phyloP scores from a whole-genome alignment of 2,113 vertebrate genomes.

The Actinemys pallida region DNA sequence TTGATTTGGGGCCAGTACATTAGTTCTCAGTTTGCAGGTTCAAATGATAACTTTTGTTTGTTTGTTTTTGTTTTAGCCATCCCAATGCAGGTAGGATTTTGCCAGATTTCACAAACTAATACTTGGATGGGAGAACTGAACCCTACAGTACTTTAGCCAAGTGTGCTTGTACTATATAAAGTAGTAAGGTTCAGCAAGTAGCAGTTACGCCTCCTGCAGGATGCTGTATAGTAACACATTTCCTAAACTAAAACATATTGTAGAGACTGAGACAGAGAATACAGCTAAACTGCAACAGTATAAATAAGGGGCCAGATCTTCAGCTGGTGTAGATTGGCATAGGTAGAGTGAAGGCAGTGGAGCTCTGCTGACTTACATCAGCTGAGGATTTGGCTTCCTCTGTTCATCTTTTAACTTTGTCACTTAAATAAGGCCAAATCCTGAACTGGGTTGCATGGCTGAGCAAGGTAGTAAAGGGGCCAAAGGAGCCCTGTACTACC shows the following conservation, averaged over 20 bases:
- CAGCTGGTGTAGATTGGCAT: neutral
- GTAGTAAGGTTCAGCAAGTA: neutral
- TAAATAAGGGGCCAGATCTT: neutral
- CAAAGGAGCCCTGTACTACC: neutral
- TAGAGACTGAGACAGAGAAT: neutral
- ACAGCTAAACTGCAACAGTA: neutral
- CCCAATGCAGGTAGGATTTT: neutral
- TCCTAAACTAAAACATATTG: neutral
- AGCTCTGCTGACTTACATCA: neutral
- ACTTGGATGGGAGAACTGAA: neutral
- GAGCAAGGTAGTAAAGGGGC: accelerated
- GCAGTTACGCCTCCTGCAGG: accelerated
- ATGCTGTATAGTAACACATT: neutral
- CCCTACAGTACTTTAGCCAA: neutral
- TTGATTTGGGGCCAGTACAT: neutral
- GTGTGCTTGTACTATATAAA: neutral
- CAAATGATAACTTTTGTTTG: neutral
- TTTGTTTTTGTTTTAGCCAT: neutral
- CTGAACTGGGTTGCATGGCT: neutral
- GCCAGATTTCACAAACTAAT: neutral
- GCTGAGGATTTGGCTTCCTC: neutral
- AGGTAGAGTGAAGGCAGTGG: neutral
- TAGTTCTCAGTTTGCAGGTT: neutral
- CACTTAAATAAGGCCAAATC: neutral
- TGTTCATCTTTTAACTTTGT: neutral